Base-by-base conservation (phyloP, 2,113 vertebrate genomes). In the Saiga tatarica region DNA sequence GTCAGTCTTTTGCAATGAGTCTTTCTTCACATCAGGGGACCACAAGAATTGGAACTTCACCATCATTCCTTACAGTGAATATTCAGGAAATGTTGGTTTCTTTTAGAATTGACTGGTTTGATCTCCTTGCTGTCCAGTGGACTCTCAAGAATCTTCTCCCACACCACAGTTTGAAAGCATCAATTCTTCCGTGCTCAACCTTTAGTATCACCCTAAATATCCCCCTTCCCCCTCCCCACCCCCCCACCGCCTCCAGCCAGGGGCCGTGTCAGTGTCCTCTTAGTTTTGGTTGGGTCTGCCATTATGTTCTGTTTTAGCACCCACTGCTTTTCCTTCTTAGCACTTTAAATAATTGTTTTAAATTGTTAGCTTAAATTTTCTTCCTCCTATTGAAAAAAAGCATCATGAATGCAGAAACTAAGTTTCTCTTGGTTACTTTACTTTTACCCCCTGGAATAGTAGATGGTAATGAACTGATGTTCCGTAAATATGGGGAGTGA, bases 271-370 rank as follows among this genome's bases (percentile, higher is more conserved):
- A 84, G 17, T 39, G 76, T 83, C 23, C 53, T 59, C 26, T 36
- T 50, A 52, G n/a, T 94, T 94, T 79, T 83, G 55, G 45, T 94
- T 89, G 89, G 50, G 28, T 60, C 42, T 52, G 6, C 26, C 50
- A 28, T 95, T 78, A 57, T 64, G 26, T 88, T 94, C 53, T 92
- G 1, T n/a, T 36, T 47, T 76, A 91, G 76, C 21, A 67, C 33
- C 39, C 4, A 52, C 28, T 86, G 25, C 42, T 93, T 95, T 92
- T 78, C 8, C 62, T 88, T 89, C 15, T 45, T 33, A 79, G 39
- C 39, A 52, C 39, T 89, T 64, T 28, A 87, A 87, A 85, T 33
- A 21, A 57, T 67, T 79, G 12, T 76, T 96, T 81, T 45, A 45
- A 90, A 45, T 85, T 79, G 16, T 57, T 89, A 59, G 28, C 17